Conservation (phyloP, 53 echinoderm and acorn worm genomes). For the Zoroaster sp. region DNA sequence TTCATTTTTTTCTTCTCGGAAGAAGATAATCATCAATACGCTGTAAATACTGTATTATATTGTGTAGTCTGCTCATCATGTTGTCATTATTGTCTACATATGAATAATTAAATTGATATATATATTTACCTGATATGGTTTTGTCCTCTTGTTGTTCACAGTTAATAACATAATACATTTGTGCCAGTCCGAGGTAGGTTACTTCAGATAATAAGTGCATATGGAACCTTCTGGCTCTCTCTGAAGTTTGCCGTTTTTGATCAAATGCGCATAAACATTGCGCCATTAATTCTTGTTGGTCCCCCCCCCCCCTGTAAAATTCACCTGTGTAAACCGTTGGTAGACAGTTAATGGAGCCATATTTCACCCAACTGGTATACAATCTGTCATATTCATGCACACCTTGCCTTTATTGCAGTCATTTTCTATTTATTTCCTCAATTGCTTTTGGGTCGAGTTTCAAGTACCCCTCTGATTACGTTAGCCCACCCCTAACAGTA, state of each 20-base stretch:
- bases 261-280: constrained; percentile 16
- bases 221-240: not conserved
- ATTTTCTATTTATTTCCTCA: not conserved
- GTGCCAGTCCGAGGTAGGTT: too few species aligned
- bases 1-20: too few species aligned
- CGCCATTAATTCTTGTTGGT: constrained; percentile 19
- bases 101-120: too few species aligned
- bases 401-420: constrained; percentile 36
- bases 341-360: constrained; percentile 41
- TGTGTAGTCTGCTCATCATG: too few species aligned
- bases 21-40: too few species aligned
- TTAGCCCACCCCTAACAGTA: not conserved
- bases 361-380: constrained; percentile 28
- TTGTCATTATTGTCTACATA: too few species aligned
- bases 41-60: too few species aligned
- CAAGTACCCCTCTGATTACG: not conserved
- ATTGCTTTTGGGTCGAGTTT: not conserved
- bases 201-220: not conserved
- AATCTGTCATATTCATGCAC: constrained; percentile 41
- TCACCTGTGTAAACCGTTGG: constrained; percentile 46
- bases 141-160: too few species aligned
- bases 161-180: too few species aligned
- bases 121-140: too few species aligned
- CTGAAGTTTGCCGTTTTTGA: not conserved
- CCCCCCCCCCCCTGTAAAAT: not conserved